These are phyloP conservation scores for Papilio dardanus DNA, from an alignment of 1,140 invertebrate species.

Conservation along the genomic window DNA sequence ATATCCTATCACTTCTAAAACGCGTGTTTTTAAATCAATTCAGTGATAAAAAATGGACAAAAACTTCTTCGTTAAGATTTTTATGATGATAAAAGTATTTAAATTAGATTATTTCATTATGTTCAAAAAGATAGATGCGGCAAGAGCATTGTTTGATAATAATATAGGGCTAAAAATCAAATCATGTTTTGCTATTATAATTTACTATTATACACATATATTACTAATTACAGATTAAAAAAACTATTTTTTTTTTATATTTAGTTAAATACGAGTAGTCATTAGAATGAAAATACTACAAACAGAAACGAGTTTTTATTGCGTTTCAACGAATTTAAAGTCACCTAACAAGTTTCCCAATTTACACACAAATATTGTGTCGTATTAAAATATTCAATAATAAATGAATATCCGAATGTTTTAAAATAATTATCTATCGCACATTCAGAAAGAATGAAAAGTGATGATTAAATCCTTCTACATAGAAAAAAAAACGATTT, in stretches of 20 bases:
- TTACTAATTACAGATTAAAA: neutral
- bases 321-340: neutral
- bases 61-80: too few species aligned
- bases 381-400: neutral
- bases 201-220: too few species aligned
- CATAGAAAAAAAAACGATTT: too few species aligned
- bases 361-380: neutral
- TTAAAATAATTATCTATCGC: neutral
- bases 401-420: neutral
- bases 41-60: neutral
- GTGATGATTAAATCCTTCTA: neutral
- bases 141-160: too few species aligned
- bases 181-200: too few species aligned
- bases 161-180: too few species aligned
- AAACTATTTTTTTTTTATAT: neutral
- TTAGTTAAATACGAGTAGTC: neutral
- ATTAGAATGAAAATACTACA: constrained; percentile 3
- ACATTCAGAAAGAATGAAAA: neutral
- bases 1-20: neutral
- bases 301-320: neutral
- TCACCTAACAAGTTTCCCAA: neutral
- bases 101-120: too few species aligned
- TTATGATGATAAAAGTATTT: too few species aligned
- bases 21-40: neutral
- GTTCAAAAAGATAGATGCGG: too few species aligned